Base-by-base conservation (phyloP, 1,140 invertebrate species). In the Trachelipus rathkii region DNA sequence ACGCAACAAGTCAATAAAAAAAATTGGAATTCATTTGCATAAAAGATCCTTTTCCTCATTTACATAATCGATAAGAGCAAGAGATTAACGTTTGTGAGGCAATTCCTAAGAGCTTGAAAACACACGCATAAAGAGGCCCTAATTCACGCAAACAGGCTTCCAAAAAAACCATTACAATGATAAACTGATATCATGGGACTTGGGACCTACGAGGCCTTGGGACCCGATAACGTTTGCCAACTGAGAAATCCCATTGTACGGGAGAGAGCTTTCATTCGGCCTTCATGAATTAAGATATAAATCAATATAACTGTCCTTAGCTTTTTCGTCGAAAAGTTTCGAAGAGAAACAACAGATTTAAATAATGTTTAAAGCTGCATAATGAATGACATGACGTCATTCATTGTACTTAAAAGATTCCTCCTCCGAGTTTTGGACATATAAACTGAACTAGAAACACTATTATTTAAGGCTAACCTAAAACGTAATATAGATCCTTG, bases 61-160 rank as follows among this genome's bases (percentile, higher is more conserved):
- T 60, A 60, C 50, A 60, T 60, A 60, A 60, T 60, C 50, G 50
- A 60, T 60, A 60, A 8, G 8, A 60, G 19, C 50, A 60, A 8
- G 50, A 60, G 50, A 60, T 60, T 60, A 60, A 60, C 50, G 50
- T 60, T 60, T 60, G 19, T 19, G 11, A 60, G 19, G 19, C 50
- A 60, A 60, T 60, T 60, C 50, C 50, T 60, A 60, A 60, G 50
- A 60, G 50, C 50, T 60, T 60, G 11, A 60, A 19, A 60, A 19
- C 50, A 19, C 50, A 60, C 50, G 50, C 50, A 8, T 3, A 60
- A 60, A 60, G 50, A 60, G 50, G 19, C 50, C 50, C 19, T 60
- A 60, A 60, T 60, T 60, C 50, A 60, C 50, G 50, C 50, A 60
- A 60, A 60, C 50, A 60, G 8, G 50, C 2, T 1, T 6, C 33